These are phyloP conservation scores for Unio pictorum DNA, from an alignment of 2,888 invertebrate species.

Conservation along the genomic window DNA sequence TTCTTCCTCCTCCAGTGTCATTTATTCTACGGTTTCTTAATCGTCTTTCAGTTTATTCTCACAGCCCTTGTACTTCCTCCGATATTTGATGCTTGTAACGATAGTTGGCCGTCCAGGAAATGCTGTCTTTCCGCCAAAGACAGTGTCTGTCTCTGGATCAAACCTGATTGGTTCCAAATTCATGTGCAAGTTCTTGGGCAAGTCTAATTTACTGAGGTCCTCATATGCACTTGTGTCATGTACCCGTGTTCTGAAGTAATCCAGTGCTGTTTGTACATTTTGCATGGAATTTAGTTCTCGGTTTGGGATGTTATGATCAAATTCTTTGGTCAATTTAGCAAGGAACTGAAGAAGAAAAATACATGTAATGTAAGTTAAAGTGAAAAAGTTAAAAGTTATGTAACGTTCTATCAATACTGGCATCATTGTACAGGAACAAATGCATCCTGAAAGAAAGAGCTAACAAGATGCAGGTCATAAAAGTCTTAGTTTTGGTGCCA, in stretches of 20 bases:
- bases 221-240: conserved; percentile 54
- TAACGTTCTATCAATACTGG: neutral
- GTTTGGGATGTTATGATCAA: conserved; percentile 87
- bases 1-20: too few species aligned
- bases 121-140: conserved; percentile 83
- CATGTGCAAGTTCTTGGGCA: conserved; percentile 91
- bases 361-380: neutral
- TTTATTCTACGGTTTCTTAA: neutral
- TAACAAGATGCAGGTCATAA: too few species aligned
- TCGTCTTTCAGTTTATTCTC: conserved; percentile 1
- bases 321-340: conserved; percentile 80
- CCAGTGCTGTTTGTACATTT: conserved; percentile 75
- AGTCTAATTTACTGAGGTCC: conserved; percentile 72
- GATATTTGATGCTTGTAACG: conserved; percentile 86
- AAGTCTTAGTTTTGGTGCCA: too few species aligned
- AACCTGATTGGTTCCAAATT: conserved; percentile 87
- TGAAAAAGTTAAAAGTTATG: neutral
- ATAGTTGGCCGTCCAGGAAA: conserved; percentile 89
- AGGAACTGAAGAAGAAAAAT: conserved; percentile 74
- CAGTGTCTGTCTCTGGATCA: conserved; percentile 85
- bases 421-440: too few species aligned
- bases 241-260: conserved; percentile 58
- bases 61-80: conserved; percentile 79
- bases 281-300: conserved; percentile 83
- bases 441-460: too few species aligned